Base-by-base conservation (phyloP, 2,888 invertebrate genomes). In the Blera fallax region DNA sequence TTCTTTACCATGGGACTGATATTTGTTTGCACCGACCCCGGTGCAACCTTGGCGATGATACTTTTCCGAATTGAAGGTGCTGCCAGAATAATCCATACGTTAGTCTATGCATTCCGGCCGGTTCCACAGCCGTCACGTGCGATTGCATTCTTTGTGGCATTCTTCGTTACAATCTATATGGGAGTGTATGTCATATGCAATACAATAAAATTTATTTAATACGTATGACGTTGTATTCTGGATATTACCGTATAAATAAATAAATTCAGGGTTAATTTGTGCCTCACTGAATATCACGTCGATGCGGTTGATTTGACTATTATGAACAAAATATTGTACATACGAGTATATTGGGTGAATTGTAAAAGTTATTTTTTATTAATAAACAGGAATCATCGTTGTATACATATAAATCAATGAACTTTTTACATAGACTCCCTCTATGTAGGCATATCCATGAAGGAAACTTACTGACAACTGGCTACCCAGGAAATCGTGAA, bases 91-190 rank as follows among this genome's bases (percentile, higher is more conserved):
- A 76, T 93, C 4, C 95, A 95, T 89, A 95, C 95, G 0, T 88
- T 95, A 56, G 94, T 94, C 14, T 95, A 95, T 89, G 94, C 95
- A 11, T 91, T 94, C n/a, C 91, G 92, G 48, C 93, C 94, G 0
- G 88, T 94, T 18, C 94, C 94, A 5, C 95, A 95, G 89, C 95
- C 94, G 1, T 89, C 93, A 1, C 90, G 94, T 76, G 92, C 90
- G 8, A 79, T 94, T 2, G 88, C 91, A 3, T 95, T 93, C 88
- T 87, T 88, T 14, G 90, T 91, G 0, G 94, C 93, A 18, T 88
- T 92, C 67, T 50, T 88, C 0, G 91, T 93, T 27, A 94, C 93
- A 24, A 87, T 92, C 16, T 94, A 93, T 87, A 94, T 94, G 94
- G 93, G 52, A 43, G 32, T 76, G 29, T 81, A 77, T 69, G 52